Evolutionary conservation across 35 echinoderm and acorn worm genomes (phyloP).

Genomic region (Heliocidaris erythrogramma): DNA sequence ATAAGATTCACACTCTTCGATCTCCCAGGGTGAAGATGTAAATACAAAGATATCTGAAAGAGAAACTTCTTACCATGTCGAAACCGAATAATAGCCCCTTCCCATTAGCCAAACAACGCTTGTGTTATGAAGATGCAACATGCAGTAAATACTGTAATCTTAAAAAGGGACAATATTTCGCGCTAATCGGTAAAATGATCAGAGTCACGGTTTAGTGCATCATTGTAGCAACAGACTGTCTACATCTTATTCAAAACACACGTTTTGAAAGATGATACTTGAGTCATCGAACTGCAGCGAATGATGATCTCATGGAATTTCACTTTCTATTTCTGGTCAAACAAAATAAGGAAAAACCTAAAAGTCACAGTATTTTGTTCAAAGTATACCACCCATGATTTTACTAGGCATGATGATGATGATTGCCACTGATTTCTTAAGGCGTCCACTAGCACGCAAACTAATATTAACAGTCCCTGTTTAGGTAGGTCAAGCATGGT

Average conservation of each 20-base stretch:
- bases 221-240: neutral
- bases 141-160: neutral
- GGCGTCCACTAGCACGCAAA: no score
- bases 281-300: neutral
- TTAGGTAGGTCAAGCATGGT: no score
- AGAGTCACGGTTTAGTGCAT: neutral
- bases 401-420: no score
- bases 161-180: neutral
- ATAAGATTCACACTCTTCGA: slow-evolving; percentile 10
- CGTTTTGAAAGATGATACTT: neutral
- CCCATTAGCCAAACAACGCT: neutral
- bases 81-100: neutral
- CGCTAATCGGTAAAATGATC: neutral
- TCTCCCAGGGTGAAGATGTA: neutral
- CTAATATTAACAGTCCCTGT: no score
- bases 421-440: no score
- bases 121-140: neutral
- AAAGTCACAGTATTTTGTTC: neutral
- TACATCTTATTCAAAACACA: neutral
- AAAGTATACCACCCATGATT: neutral
- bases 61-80: neutral
- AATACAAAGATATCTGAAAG: neutral
- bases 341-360: neutral
- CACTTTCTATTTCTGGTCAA: neutral
- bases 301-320: neutral